Conservation (phyloP, 2,888 invertebrate genomes). For the Yponomeuta evonymella region DNA sequence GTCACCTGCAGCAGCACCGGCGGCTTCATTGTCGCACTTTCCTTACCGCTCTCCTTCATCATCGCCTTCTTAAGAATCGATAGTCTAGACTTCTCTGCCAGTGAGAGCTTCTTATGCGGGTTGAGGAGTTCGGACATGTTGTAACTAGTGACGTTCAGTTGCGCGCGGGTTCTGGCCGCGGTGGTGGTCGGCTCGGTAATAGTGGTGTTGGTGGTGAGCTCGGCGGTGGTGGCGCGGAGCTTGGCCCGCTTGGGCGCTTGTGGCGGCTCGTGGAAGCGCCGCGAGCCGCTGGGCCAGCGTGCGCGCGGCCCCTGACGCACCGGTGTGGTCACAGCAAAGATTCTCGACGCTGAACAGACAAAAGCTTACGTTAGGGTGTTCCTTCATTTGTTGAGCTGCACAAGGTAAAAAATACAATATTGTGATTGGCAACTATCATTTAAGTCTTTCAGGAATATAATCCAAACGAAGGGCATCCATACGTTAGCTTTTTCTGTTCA, state of each 20-base stretch:
- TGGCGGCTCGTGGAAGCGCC: neutral
- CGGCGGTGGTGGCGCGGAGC: neutral
- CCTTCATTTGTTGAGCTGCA: neutral
- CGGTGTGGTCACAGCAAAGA: slow-evolving; percentile 20
- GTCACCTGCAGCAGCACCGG: slow-evolving; percentile 57
- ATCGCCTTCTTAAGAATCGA: slow-evolving; percentile 57
- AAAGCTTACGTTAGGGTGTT: slow-evolving; percentile 30
- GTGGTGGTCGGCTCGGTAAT: slow-evolving; percentile 16
- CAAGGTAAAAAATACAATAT: neutral
- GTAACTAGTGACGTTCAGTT: slow-evolving; percentile 6
- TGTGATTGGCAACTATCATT: too few relatives aligned
- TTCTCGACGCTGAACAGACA: slow-evolving; percentile 57
- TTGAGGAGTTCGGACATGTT: slow-evolving; percentile 12
- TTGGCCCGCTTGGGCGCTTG: neutral
- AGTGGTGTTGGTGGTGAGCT: neutral
- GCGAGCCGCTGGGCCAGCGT: neutral
- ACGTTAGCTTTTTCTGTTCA: neutral
- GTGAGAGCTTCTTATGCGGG: slow-evolving; percentile 33
- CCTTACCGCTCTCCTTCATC: slow-evolving; percentile 40
- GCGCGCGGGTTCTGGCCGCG: neutral
- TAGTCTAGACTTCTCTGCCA: slow-evolving; percentile 55
- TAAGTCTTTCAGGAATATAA: neutral
- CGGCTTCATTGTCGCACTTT: slow-evolving; percentile 41
- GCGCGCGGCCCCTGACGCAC: neutral
- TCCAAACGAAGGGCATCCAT: neutral